Conservation (phyloP, 2,888 invertebrate species). For the Megaustenia siamemsis region DNA sequence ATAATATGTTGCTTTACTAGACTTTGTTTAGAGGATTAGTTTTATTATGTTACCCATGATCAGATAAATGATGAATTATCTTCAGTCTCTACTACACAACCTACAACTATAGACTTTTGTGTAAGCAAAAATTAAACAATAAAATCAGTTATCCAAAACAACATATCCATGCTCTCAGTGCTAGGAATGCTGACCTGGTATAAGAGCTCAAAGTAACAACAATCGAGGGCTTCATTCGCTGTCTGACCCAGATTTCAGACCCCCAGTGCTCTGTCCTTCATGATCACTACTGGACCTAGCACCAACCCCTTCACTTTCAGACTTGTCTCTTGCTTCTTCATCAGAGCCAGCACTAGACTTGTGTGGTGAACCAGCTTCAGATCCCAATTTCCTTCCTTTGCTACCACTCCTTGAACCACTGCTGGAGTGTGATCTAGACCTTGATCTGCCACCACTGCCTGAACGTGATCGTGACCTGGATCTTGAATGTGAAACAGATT, state of each 20-base stretch:
- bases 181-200: too few species aligned
- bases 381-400: slow-evolving; percentile 57
- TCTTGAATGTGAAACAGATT: slow-evolving; percentile 54
- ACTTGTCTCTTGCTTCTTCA: slow-evolving; percentile 24
- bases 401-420: slow-evolving; percentile 56
- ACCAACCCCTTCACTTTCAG: slow-evolving; percentile 23
- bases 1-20: too few species aligned
- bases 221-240: background rate
- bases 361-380: slow-evolving; percentile 59
- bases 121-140: too few species aligned
- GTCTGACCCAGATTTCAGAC: slow-evolving; percentile 25
- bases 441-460: slow-evolving; percentile 51
- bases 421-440: slow-evolving; percentile 57
- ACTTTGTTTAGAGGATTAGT: too few species aligned
- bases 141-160: too few species aligned
- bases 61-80: too few species aligned
- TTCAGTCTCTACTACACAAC: too few species aligned
- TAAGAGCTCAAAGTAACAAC: too few species aligned
- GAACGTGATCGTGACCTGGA: slow-evolving; percentile 69
- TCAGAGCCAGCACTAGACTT: slow-evolving; percentile 44
- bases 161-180: too few species aligned
- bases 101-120: too few species aligned
- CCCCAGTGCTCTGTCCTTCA: background rate
- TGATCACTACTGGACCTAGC: too few species aligned
- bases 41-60: too few species aligned